Conservation (phyloP, 2,888 invertebrate genomes). For the Mylabris sibirica region DNA sequence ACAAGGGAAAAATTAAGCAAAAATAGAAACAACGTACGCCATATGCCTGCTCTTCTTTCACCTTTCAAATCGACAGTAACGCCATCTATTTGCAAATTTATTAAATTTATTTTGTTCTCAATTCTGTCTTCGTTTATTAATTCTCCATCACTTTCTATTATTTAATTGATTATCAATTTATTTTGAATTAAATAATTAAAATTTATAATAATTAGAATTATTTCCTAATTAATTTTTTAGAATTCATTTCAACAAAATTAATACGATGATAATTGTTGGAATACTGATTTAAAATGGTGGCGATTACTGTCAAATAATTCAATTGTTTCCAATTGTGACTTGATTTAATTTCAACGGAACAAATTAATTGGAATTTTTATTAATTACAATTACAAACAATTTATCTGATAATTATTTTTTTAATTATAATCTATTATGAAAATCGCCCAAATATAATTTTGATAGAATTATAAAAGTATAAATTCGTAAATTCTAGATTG, state of each 20-base stretch:
- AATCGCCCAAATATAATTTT: too few species aligned
- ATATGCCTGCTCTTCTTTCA: conserved; percentile 52
- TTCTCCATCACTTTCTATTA: background rate
- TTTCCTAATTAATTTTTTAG: background rate
- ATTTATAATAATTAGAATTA: background rate
- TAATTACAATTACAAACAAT: background rate
- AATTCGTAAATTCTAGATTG: too few species aligned
- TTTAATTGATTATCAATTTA: background rate
- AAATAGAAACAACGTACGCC: conserved; percentile 55
- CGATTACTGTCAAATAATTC: background rate
- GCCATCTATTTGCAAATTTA: conserved; percentile 20
- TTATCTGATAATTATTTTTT: too few species aligned
- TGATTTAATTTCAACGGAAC: background rate
- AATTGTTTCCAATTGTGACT: background rate
- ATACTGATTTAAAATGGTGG: background rate
- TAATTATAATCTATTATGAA: too few species aligned
- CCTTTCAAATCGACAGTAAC: conserved; percentile 41
- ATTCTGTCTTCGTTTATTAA: background rate
- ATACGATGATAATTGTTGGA: background rate
- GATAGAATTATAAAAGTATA: too few species aligned
- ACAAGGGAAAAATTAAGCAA: conserved; percentile 46
- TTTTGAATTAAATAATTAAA: background rate
- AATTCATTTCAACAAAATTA: background rate
- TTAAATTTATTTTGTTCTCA: background rate
- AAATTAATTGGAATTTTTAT: background rate